A percentile compares a stretch with the other conserved stretches of the same genome.
Evolutionary conservation across 2,113 vertebrate species (phyloP).

Genomic region (Ornithorhynchus anatinus): DNA sequence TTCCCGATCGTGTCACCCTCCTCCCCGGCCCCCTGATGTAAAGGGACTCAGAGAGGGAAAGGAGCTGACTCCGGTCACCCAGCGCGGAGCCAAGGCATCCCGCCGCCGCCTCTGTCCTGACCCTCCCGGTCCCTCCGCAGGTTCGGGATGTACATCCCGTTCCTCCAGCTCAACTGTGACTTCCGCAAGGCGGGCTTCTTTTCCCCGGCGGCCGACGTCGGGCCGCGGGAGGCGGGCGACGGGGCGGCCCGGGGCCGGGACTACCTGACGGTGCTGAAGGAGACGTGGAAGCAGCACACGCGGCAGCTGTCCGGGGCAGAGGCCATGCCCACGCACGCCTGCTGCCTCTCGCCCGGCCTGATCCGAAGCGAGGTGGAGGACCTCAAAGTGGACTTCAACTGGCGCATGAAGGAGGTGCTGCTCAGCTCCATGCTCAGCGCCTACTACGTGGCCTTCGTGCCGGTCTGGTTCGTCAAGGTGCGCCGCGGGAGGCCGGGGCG

Average conservation of each 20-base stretch:
- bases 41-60: background rate
- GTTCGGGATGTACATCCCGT: slow-evolving; percentile 98
- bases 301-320: slow-evolving; percentile 87
- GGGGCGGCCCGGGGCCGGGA: slow-evolving; percentile 77
- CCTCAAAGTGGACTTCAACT: slow-evolving; percentile 98
- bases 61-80: too few relatives aligned
- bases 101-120: fast-evolving
- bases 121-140: slow-evolving; percentile 62
- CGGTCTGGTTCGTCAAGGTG: slow-evolving; percentile 98
- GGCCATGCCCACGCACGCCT: slow-evolving; percentile 94
- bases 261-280: slow-evolving; percentile 90
- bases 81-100: background rate
- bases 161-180: slow-evolving; percentile 91
- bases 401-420: slow-evolving; percentile 97
- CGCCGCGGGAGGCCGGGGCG: too few relatives aligned
- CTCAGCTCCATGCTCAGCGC: slow-evolving; percentile 98
- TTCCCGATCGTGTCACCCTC: background rate
- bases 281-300: slow-evolving; percentile 96
- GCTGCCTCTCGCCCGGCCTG: slow-evolving; percentile 95
- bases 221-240: slow-evolving; percentile 82
- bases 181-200: slow-evolving; percentile 79
- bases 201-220: slow-evolving; percentile 81
- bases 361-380: slow-evolving; percentile 96
- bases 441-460: slow-evolving; percentile 97
- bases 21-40: background rate